A percentile compares a stretch with the other conserved stretches of the same genome.
Evolutionary conservation across 2,888 invertebrate genomes (phyloP).

Genomic region (Dynastes hyllus): DNA sequence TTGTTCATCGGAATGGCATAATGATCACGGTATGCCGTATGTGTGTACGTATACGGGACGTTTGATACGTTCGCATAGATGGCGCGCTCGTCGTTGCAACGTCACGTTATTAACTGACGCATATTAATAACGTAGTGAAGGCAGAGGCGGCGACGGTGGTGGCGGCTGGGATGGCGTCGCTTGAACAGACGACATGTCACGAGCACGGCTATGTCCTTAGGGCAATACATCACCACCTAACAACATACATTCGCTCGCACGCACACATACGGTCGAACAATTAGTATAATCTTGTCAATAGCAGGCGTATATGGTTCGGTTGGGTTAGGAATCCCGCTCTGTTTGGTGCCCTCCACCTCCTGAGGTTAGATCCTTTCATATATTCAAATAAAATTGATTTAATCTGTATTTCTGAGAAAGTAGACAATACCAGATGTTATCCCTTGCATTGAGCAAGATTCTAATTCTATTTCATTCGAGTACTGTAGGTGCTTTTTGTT

Average conservation of each 20-base stretch:
- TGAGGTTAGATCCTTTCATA: no score
- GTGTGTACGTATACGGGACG: no score
- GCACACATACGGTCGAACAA: slow-evolving; percentile 32
- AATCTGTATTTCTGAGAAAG: no score
- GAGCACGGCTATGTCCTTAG: slow-evolving; percentile 34
- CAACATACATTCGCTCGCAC: not conserved
- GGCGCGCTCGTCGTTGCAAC: slow-evolving; percentile 25
- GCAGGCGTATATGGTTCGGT: slow-evolving; percentile 10
- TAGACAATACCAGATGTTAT: no score
- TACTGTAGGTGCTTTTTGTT: no score
- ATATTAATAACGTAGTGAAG: slow-evolving; percentile 36
- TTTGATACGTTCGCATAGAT: slow-evolving; percentile 2
- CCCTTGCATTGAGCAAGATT: no score
- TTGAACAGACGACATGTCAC: slow-evolving; percentile 43
- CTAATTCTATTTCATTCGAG: no score
- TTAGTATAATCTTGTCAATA: slow-evolving; percentile 47
- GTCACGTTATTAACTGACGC: slow-evolving; percentile 44
- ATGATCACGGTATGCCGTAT: not conserved
- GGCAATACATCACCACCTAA: slow-evolving; percentile 44
- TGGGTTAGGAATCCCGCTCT: no score
- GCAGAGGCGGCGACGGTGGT: not conserved
- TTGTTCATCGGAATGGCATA: slow-evolving; percentile 26
- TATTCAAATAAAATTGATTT: no score
- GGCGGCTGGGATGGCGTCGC: not conserved
- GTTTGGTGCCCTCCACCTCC: no score